Evolutionary conservation across 2,113 vertebrate species (phyloP).

Genomic region (Nesoenas mayeri): DNA sequence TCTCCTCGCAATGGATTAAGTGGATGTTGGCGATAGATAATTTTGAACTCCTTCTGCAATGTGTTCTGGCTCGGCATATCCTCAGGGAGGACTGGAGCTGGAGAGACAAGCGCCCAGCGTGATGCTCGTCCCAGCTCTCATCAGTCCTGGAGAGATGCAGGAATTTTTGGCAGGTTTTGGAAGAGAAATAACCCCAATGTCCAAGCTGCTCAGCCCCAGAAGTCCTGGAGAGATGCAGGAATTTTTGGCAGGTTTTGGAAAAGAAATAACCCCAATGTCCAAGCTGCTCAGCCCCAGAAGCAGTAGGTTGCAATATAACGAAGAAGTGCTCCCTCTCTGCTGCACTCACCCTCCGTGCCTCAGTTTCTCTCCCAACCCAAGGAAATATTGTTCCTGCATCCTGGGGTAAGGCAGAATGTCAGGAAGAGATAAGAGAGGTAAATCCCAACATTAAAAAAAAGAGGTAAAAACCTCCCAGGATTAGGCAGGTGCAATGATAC

Average conservation of each 20-base stretch:
- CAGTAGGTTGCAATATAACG: neutral
- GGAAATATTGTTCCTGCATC: neutral
- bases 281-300: neutral
- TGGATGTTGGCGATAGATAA: conserved; percentile 58
- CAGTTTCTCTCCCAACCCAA: neutral
- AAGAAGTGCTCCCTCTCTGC: neutral
- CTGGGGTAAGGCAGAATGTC: neutral
- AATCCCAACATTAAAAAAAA: neutral
- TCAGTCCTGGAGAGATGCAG: neutral
- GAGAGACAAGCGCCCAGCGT: neutral
- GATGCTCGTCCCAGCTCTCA: neutral
- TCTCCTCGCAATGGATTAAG: conserved; percentile 59
- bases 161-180: neutral
- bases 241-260: neutral
- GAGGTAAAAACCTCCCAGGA: neutral
- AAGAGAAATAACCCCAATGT: neutral
- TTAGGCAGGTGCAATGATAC: neutral
- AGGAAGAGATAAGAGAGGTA: neutral
- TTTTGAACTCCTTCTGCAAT: conserved; percentile 52
- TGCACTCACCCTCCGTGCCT: neutral
- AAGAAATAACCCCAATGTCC: neutral
- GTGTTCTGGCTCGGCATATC: conserved; percentile 53
- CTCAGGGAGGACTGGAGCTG: neutral
- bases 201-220: neutral
- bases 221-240: neutral